These are phyloP conservation scores for Sialia sialis DNA, from an alignment of 2,113 vertebrate species.

Conservation along the genomic window DNA sequence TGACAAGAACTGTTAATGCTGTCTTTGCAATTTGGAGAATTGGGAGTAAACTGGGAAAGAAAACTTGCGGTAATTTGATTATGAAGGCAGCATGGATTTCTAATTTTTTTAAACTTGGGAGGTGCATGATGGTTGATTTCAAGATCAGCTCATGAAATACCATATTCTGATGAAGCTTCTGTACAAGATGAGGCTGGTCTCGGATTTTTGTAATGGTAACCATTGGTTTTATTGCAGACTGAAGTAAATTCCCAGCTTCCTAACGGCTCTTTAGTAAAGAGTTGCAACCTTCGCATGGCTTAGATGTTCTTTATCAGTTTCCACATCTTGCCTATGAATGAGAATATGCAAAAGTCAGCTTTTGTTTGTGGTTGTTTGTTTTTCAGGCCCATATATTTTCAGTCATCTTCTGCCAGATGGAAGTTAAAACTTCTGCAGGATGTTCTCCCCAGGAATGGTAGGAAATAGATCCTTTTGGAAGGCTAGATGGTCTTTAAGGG, in stretches of 20 bases:
- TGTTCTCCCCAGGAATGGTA: accelerated
- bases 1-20: background rate
- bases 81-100: background rate
- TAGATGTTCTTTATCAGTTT: background rate
- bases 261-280: background rate
- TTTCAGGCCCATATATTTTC: background rate
- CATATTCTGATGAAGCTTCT: background rate
- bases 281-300: background rate
- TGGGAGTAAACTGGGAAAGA: background rate
- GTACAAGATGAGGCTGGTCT: background rate
- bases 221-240: background rate
- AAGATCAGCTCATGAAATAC: background rate
- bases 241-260: background rate
- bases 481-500: background rate
- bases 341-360: background rate
- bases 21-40: background rate
- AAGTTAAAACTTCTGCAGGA: background rate
- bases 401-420: background rate
- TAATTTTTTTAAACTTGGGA: accelerated
- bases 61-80: background rate
- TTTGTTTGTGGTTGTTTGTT: background rate
- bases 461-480: background rate
- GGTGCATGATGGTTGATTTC: background rate
- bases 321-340: background rate
- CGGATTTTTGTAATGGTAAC: background rate